Percentiles rank a stretch among this genome's conserved stretches.
Conservation (phyloP, 2,113 vertebrate genomes). For the Alaudala cheleensis region DNA sequence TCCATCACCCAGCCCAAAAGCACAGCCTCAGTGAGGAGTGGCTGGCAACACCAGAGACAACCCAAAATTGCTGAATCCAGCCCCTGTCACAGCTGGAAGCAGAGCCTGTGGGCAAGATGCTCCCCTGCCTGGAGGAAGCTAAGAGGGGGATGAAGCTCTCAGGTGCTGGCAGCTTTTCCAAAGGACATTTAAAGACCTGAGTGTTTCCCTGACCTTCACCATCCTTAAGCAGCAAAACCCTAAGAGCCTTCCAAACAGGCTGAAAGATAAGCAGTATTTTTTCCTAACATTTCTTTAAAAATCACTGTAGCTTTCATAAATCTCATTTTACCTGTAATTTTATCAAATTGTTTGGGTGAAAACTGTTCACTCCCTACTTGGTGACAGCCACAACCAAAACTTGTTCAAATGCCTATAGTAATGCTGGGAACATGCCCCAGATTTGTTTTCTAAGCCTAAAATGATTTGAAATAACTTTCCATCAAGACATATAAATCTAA, state of each 20-base stretch:
- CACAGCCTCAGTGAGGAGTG: not conserved
- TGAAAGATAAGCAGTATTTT: not conserved
- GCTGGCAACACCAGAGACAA: not conserved
- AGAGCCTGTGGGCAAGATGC: not conserved
- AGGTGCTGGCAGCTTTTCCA: not conserved
- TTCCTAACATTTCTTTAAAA: not conserved
- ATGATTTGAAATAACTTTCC: not conserved
- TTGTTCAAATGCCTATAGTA: not conserved
- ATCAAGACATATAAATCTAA: not conserved
- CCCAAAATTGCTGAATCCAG: not conserved
- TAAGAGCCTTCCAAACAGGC: not conserved
- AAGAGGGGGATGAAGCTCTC: accelerated
- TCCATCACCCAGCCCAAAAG: not conserved
- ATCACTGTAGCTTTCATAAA: not conserved
- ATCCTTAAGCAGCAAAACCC: not conserved
- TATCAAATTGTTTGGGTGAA: not conserved
- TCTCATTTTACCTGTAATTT: not conserved
- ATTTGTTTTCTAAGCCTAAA: not conserved
- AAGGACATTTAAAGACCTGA: not conserved
- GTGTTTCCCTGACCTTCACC: not conserved
- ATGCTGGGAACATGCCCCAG: not conserved
- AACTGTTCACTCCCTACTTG: not conserved
- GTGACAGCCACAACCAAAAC: not conserved
- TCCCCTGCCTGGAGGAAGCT: not conserved
- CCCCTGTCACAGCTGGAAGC: not conserved